A percentile compares a stretch with the other conserved stretches of the same genome.
phyloP scores from a whole-genome alignment of 30 jellyfish, hydroid and myxozoan genomes.

The Aurelia sp. region DNA sequence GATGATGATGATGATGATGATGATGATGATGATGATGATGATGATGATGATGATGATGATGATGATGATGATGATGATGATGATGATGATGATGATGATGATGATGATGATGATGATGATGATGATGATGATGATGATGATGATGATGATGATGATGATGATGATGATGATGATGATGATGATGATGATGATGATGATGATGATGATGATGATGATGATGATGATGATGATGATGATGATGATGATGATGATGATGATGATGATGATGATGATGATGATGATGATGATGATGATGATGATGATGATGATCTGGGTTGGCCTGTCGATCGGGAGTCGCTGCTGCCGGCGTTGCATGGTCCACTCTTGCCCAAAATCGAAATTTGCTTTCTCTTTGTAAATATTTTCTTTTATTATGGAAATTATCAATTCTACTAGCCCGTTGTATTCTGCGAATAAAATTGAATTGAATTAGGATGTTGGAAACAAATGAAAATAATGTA shows the following conservation, averaged over 20 bases:
- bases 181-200: conserved; percentile 31
- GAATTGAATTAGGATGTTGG: too few relatives aligned
- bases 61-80: conserved; percentile 54
- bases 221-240: conserved; percentile 35
- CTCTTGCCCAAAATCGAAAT: too few relatives aligned
- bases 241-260: conserved; percentile 37
- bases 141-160: conserved; percentile 27
- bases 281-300: conserved; percentile 32
- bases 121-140: conserved; percentile 49
- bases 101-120: conserved; percentile 36
- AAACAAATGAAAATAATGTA: too few relatives aligned
- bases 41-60: conserved; percentile 52
- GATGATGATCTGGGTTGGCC: neutral
- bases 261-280: conserved; percentile 33
- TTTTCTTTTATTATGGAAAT: too few relatives aligned
- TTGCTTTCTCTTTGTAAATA: too few relatives aligned
- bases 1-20: conserved; percentile 28
- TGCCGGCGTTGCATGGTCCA: too few relatives aligned
- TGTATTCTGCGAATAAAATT: too few relatives aligned
- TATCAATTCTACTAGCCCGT: too few relatives aligned
- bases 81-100: conserved; percentile 53
- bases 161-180: conserved; percentile 39
- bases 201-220: conserved; percentile 37
- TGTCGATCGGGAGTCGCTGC: too few relatives aligned
- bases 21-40: neutral